Conservation (phyloP, 2,888 invertebrate species). For the Oscheius sp. region DNA sequence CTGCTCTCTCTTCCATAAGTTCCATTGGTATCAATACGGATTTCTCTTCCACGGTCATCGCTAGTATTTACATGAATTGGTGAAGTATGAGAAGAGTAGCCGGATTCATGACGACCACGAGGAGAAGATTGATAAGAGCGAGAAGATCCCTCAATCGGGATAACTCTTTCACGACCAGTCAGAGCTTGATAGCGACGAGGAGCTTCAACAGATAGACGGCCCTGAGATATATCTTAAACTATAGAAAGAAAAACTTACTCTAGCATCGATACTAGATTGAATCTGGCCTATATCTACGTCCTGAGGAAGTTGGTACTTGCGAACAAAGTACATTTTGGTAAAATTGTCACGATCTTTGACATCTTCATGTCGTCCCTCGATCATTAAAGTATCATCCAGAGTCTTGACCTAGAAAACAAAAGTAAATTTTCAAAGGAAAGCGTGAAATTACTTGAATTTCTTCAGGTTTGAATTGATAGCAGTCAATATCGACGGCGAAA, state of each 20-base stretch:
- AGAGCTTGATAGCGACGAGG: slow-evolving; percentile 58
- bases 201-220: slow-evolving; percentile 67
- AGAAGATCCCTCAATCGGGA: slow-evolving; percentile 65
- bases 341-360: slow-evolving; percentile 65
- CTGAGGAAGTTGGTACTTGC: slow-evolving; percentile 68
- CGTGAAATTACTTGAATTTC: slow-evolving; percentile 59
- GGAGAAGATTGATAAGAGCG: slow-evolving; percentile 30
- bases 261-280: slow-evolving; percentile 60
- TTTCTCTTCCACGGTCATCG: slow-evolving; percentile 41
- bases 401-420: slow-evolving; percentile 59
- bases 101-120: slow-evolving; percentile 34
- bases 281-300: slow-evolving; percentile 65
- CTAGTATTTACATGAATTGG: slow-evolving; percentile 55
- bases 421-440: neutral
- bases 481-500: slow-evolving; percentile 67
- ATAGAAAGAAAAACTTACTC: slow-evolving; percentile 31
- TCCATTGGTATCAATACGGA: slow-evolving; percentile 29
- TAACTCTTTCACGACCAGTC: slow-evolving; percentile 60
- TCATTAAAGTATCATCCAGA: slow-evolving; percentile 67
- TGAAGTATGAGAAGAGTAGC: slow-evolving; percentile 41
- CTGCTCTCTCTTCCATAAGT: slow-evolving; percentile 15
- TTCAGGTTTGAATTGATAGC: slow-evolving; percentile 69
- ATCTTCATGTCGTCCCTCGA: slow-evolving; percentile 68
- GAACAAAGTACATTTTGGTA: slow-evolving; percentile 68
- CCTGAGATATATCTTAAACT: slow-evolving; percentile 36